phyloP scores from a whole-genome alignment of 1,140 invertebrate genomes.

The Trinorchestia longiramus region DNA sequence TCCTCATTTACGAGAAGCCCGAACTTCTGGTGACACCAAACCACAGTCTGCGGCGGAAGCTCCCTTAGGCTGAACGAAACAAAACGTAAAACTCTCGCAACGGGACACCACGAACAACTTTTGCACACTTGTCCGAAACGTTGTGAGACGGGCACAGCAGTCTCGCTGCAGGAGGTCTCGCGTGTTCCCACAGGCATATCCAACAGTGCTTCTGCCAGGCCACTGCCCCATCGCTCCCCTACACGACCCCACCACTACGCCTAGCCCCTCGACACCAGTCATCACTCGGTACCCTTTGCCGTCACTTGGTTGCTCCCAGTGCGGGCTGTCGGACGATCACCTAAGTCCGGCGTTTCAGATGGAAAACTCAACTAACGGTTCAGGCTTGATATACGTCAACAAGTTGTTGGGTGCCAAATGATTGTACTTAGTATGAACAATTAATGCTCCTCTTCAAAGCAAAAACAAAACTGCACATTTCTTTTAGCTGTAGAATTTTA shows the following conservation, averaged over 20 bases:
- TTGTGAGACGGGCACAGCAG: conserved; percentile 11
- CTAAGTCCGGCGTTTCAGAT: not conserved
- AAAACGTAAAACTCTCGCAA: conserved; percentile 19
- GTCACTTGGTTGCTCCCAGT: conserved; percentile 51
- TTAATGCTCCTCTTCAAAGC: not conserved
- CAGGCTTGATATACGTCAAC: not conserved
- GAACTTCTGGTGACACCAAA: not conserved
- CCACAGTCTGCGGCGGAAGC: conserved; percentile 20
- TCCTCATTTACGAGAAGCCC: not conserved
- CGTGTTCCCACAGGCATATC: conserved; percentile 53
- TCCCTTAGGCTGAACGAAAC: conserved; percentile 39
- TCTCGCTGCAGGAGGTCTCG: conserved; percentile 52
- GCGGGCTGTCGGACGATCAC: not conserved
- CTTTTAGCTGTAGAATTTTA: not conserved
- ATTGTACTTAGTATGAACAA: not conserved
- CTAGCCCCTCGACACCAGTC: conserved; percentile 42
- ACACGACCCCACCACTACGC: not conserved
- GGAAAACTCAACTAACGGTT: not conserved
- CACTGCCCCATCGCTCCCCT: conserved; percentile 37
- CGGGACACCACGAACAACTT: conserved; percentile 47
- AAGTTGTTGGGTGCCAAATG: not conserved
- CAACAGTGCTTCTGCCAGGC: conserved; percentile 52
- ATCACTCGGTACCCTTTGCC: conserved; percentile 54
- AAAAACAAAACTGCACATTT: not conserved
- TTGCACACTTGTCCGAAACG: conserved; percentile 6